Conservation (phyloP, 2,888 invertebrate genomes). For the Chrysina gloriosa region DNA sequence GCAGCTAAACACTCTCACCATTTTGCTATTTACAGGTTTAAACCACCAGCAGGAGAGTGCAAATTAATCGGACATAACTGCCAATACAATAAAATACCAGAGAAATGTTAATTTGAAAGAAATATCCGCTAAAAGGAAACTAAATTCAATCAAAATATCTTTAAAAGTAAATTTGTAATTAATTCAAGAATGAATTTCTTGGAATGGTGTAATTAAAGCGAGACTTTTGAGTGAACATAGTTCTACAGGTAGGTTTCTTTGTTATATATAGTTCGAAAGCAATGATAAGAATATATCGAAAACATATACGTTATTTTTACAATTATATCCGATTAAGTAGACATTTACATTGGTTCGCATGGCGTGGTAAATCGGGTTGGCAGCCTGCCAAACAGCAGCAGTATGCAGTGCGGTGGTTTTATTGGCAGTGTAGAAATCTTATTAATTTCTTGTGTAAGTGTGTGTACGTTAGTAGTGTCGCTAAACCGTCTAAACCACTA, state of each 20-base stretch:
- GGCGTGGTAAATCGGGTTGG: conserved; percentile 17
- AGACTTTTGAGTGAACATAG: neutral
- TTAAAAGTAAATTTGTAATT: too few relatives aligned
- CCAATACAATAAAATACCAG: too few relatives aligned
- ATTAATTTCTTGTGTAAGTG: conserved; percentile 14
- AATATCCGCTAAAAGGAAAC: too few relatives aligned
- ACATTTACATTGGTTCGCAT: conserved; percentile 9
- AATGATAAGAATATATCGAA: too few relatives aligned
- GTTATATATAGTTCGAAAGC: too few relatives aligned
- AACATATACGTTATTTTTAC: neutral
- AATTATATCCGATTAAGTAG: conserved; percentile 6
- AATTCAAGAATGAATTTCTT: neutral
- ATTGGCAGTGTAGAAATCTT: neutral
- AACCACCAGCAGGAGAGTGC: too few relatives aligned
- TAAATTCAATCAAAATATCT: too few relatives aligned
- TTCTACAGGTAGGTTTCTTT: neutral
- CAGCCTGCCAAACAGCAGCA: conserved; percentile 5
- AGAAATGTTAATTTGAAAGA: too few relatives aligned
- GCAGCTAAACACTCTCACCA: too few relatives aligned
- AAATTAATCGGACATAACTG: too few relatives aligned
- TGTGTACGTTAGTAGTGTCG: neutral
- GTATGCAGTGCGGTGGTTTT: neutral
- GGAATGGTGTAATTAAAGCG: neutral
- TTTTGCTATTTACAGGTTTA: too few relatives aligned
- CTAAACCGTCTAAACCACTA: conserved; percentile 16